Conservation (phyloP, 2,888 invertebrate genomes). For the Penaeus monodon region DNA sequence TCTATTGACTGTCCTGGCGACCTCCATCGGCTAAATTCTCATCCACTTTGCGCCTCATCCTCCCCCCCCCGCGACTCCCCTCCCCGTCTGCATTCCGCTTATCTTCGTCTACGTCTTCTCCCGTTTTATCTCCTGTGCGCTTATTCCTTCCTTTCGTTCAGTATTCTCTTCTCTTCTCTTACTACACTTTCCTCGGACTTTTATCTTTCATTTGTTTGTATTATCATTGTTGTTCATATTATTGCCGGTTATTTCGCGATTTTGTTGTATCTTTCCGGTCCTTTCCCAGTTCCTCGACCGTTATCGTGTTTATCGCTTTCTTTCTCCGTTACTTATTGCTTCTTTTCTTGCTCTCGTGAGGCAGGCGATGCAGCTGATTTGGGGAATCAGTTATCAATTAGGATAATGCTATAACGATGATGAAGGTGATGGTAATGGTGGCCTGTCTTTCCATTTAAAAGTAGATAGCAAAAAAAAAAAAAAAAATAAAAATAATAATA, state of each 20-base stretch:
- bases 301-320: neutral
- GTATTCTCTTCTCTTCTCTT: neutral
- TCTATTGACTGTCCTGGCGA: too few relatives aligned
- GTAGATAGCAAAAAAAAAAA: too few relatives aligned
- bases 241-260: neutral
- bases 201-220: neutral
- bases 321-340: neutral
- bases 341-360: neutral
- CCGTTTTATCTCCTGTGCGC: neutral
- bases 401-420: too few relatives aligned
- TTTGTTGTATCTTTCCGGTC: neutral
- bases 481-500: too few relatives aligned
- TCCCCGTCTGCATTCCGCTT: neutral
- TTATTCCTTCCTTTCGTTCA: neutral
- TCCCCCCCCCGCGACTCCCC: neutral
- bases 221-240: neutral
- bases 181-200: too few relatives aligned
- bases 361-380: neutral
- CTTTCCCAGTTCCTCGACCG: neutral
- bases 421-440: too few relatives aligned
- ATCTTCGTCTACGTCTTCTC: neutral
- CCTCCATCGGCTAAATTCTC: too few relatives aligned
- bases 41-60: too few relatives aligned
- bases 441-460: too few relatives aligned
- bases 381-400: too few relatives aligned